A percentile compares a stretch with the other conserved stretches of the same genome.
Conservation (phyloP, 2,797 vertebrate species). For the Pantherophis vulpinus region DNA sequence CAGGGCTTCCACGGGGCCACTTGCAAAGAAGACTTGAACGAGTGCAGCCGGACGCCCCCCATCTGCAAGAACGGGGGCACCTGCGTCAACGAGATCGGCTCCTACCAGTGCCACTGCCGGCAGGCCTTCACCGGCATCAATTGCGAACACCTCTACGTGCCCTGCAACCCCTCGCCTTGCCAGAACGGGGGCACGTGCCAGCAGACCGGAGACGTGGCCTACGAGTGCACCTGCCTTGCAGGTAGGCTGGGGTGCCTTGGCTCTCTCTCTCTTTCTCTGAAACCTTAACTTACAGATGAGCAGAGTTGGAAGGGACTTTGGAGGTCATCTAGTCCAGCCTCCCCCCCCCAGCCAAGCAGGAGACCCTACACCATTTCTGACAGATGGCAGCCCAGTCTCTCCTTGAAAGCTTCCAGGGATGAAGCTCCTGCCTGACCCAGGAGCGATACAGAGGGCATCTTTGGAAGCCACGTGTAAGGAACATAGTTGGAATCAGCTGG, state of each 20-base stretch:
- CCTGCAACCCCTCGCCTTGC: constrained; percentile 95
- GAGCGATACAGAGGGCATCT: background rate
- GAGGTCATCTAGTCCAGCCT: too few species aligned
- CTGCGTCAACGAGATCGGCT: constrained; percentile 89
- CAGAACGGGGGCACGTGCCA: constrained; percentile 93
- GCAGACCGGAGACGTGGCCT: constrained; percentile 86
- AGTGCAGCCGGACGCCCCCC: constrained; percentile 78
- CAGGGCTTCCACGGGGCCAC: constrained; percentile 86
- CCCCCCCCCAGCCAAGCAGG: too few species aligned
- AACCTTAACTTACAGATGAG: too few species aligned
- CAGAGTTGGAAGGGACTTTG: too few species aligned
- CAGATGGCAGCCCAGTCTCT: too few species aligned
- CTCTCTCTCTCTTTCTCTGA: background rate
- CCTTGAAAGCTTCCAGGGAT: too few species aligned
- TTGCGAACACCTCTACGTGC: constrained; percentile 88
- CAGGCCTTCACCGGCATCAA: constrained; percentile 80
- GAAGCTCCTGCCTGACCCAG: too few species aligned
- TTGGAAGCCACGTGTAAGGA: background rate
- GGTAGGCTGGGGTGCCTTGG: constrained; percentile 70
- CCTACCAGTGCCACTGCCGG: constrained; percentile 85
- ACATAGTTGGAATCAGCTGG: background rate
- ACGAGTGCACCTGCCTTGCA: constrained; percentile 89
- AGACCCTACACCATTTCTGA: too few species aligned
- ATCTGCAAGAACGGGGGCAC: constrained; percentile 82
- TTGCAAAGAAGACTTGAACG: constrained; percentile 91